phyloP scores from a whole-genome alignment of 1,140 invertebrate species.

The Octopus bimaculoides region DNA sequence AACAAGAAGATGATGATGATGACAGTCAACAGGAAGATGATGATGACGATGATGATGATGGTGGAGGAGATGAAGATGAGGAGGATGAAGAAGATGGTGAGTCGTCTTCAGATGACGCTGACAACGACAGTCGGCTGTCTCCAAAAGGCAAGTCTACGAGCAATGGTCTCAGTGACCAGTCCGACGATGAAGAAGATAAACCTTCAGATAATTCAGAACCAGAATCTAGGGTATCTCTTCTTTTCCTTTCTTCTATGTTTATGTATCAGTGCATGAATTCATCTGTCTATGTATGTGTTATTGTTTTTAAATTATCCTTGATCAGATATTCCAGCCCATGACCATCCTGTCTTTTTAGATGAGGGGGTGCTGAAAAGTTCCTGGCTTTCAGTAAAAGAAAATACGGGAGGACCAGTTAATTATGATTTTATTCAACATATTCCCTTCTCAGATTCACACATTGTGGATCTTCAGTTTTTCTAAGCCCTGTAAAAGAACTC shows the following conservation, averaged over 20 bases:
- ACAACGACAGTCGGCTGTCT: background rate
- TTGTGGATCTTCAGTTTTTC: too few species aligned
- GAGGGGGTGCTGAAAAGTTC: too few species aligned
- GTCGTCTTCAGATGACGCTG: background rate
- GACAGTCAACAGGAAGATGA: background rate
- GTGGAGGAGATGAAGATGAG: slow-evolving; percentile 4
- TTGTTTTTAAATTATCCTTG: too few species aligned
- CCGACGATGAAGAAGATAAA: background rate
- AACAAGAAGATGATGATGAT: slow-evolving; percentile 15
- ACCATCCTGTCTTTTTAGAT: too few species aligned
- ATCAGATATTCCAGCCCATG: too few species aligned
- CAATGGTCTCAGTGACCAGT: slow-evolving; percentile 10
- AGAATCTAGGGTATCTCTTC: background rate
- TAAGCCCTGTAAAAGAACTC: too few species aligned
- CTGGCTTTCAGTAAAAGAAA: too few species aligned
- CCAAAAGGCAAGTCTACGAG: background rate
- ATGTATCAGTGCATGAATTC: too few species aligned
- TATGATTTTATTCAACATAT: too few species aligned
- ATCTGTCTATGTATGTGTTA: too few species aligned
- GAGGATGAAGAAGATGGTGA: slow-evolving; percentile 5
- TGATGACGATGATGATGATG: background rate
- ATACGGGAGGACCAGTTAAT: too few species aligned
- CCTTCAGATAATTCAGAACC: background rate
- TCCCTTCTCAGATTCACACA: too few species aligned
- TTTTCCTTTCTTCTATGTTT: background rate